Base-by-base conservation (phyloP, 2,113 vertebrate genomes). In the Tetrao urogallus region DNA sequence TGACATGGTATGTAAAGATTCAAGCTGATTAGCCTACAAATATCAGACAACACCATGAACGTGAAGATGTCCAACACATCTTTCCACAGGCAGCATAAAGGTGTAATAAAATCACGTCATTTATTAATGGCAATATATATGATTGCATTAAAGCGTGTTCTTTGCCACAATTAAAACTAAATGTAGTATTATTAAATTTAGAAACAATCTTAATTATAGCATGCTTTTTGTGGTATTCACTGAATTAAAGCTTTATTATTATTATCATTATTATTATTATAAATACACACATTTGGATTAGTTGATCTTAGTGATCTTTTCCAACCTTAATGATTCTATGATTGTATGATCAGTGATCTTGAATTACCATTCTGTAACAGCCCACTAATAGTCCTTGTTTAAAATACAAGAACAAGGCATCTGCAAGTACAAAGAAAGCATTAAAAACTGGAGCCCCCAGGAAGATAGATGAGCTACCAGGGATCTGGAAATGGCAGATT, bases 401-500 rank as follows among this genome's bases (percentile, higher is more conserved):
- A 42, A 84, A 56, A 63, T 54, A 30, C 0, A 13, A 76, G 75
- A 85, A 74, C 8, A 81, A 93, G 54, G 79, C 86, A 50, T 42
- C 47, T 84, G 40, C 30, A 65, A 32, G n/a, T 12, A 76, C 18
- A 70, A 11, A 34, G 66, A 81, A 72, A 95, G 47, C 50, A 18
- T 69, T 73, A 77, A 86, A 81, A 90, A 66, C 32, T 38, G 57
- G 6, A 86, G 19, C 11, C 50, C 15, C 17, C 12, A 11, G 20
- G 47, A 86, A 75, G 0, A 56, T 38, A 81, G 45, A 32, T 72
- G 45, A 70, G 48, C 43, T 36, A 58, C 71, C 64, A 78, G 66
- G 89, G 70, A 79, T 38, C 32, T 92, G 32, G 32, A 88, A 93
- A 94, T 61, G 74, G 66, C 82, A 94, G 77, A 86, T 96, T 66